phyloP scores from a whole-genome alignment of 2,888 invertebrate species.

The Sinelater perroti region DNA sequence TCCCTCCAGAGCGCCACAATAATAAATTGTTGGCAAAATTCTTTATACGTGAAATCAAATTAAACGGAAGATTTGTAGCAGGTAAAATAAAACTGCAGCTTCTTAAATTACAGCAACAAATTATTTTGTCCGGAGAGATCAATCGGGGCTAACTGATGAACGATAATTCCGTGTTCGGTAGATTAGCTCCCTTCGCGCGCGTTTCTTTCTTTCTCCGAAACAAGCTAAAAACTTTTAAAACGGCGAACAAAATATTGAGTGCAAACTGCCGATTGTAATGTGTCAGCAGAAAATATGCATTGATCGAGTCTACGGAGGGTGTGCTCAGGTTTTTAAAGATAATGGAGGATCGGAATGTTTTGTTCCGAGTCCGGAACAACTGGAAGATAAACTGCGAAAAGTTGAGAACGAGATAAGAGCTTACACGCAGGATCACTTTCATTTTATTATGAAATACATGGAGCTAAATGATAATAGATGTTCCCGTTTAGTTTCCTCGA shows the following conservation, averaged over 20 bases:
- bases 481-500: constrained; percentile 10
- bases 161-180: too few species aligned
- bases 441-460: constrained; percentile 28
- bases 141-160: too few species aligned
- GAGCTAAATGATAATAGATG: constrained; percentile 27
- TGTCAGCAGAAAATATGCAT: constrained; percentile 32
- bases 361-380: constrained; percentile 28
- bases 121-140: too few species aligned
- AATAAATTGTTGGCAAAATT: constrained; percentile 14
- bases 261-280: constrained; percentile 23
- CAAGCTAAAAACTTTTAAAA: constrained; percentile 10
- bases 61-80: too few species aligned
- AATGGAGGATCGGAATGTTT: constrained; percentile 28
- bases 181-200: too few species aligned
- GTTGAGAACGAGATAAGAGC: constrained; percentile 28
- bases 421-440: constrained; percentile 30
- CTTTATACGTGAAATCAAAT: background rate
- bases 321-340: constrained; percentile 28
- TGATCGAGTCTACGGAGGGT: constrained; percentile 24
- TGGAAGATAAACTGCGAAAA: constrained; percentile 27
- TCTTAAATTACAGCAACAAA: too few species aligned
- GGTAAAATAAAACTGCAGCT: too few species aligned
- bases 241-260: constrained; percentile 6
- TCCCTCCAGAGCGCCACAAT: constrained; percentile 3
- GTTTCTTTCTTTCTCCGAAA: background rate